phyloP scores from a whole-genome alignment of 2,888 invertebrate species.

The Clepsis dumicolana region DNA sequence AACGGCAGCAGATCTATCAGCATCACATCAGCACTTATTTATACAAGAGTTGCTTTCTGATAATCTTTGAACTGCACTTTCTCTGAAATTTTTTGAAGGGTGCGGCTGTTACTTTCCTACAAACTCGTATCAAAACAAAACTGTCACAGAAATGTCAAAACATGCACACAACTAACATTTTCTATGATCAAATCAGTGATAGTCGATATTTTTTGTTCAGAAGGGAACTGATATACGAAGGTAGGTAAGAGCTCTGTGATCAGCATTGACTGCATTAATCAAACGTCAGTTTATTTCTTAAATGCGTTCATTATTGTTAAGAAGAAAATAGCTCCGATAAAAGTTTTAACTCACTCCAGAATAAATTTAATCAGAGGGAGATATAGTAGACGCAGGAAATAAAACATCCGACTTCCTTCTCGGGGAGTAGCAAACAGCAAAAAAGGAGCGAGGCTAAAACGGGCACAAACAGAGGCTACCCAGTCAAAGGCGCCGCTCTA shows the following conservation, averaged over 20 bases:
- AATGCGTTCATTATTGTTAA: not conserved
- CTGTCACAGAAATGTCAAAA: too few species aligned
- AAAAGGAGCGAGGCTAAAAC: conserved; percentile 28
- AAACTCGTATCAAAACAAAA: too few species aligned
- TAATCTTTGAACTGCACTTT: too few species aligned
- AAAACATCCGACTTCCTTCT: conserved; percentile 38
- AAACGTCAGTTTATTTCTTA: not conserved
- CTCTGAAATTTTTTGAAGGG: too few species aligned
- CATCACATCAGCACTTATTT: too few species aligned
- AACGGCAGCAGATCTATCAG: too few species aligned
- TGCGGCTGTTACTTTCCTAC: too few species aligned
- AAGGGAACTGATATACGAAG: too few species aligned
- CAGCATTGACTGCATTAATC: not conserved
- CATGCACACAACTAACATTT: too few species aligned
- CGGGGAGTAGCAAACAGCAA: conserved; percentile 27
- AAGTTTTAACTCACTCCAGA: conserved; percentile 23
- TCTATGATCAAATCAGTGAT: too few species aligned
- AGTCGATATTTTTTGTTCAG: too few species aligned
- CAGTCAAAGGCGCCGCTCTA: conserved; percentile 21
- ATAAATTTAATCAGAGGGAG: conserved; percentile 39
- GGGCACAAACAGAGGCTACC: conserved; percentile 8
- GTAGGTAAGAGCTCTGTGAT: not conserved
- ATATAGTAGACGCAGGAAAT: conserved; percentile 41
- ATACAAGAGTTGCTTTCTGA: too few species aligned
- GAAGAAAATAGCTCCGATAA: conserved; percentile 19